Base-by-base conservation (phyloP, 2,797 vertebrate genomes). In the Otus scops region DNA sequence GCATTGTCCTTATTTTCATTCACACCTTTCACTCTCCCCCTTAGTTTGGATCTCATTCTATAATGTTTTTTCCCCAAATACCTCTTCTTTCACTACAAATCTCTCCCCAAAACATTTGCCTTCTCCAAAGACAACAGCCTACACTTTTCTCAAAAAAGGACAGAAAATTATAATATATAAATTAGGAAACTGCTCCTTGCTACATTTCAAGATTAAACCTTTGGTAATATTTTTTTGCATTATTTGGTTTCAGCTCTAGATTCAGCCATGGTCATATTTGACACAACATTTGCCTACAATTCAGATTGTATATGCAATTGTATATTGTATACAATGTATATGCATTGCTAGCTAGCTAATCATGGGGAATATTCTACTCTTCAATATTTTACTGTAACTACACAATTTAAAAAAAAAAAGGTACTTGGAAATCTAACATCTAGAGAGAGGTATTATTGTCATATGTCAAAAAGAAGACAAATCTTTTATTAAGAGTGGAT, bases 371-470 rank as follows among this genome's bases (percentile, higher is more conserved):
- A 47, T 36, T 85, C 19, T 76, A 30, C n/a, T 83, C 41, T 38
- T 73, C 41, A 45, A 32, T 85, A 77, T 95, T 98, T 97, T 95
- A 67, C 26, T n/a, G 22, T 18, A 91, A 81, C 24, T 48, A 63
- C 13, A 70, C 4, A 63, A 13, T 27, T 13, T 30, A 32, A 73
- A 41, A 26, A 17, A 45, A 34, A 16, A 50, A 13, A 78, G 92
- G 30, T 17, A 48, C 85, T 67, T 83, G 32, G 24, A 76, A 93
- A 92, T 45, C n/a, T 70, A 84, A 51, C 30, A 32, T 41, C 10
- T 23, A 95, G 61, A 69, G n/a, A 92, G 94, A 88, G 6, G 15
- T 38, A 78, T 80, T 82, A 41, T 3, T 88, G 20, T 5, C 92
- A 79, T 71, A 80, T 3, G 11, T 38, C 64, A 63, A 87, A 84